phyloP scores from a whole-genome alignment of 2,888 invertebrate species.

The Epinotia brunnichana region DNA sequence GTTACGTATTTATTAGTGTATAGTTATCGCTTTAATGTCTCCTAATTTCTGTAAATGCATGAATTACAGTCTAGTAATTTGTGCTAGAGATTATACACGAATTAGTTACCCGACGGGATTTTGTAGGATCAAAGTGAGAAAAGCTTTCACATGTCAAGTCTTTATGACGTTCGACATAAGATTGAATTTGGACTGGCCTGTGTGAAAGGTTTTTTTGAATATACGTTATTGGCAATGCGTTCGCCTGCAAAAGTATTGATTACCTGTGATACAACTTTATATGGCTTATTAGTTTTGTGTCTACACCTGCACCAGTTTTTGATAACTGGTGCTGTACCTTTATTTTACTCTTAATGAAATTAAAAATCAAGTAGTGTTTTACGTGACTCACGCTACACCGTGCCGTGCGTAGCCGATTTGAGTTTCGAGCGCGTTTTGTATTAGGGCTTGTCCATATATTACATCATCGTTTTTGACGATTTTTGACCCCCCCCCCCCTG shows the following conservation, averaged over 20 bases:
- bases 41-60: constrained; percentile 29
- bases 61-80: constrained; percentile 17
- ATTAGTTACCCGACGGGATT: constrained; percentile 40
- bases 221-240: constrained; percentile 29
- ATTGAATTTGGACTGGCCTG: not conserved
- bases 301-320: constrained; percentile 15
- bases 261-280: constrained; percentile 44
- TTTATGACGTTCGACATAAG: not conserved
- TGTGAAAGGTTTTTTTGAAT: constrained; percentile 5
- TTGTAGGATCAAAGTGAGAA: constrained; percentile 34
- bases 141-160: not conserved
- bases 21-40: constrained; percentile 39
- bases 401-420: not conserved
- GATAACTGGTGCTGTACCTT: constrained; percentile 8
- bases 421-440: not conserved
- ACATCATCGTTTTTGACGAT: no score
- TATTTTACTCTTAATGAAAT: constrained; percentile 21
- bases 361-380: constrained; percentile 19
- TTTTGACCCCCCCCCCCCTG: no score
- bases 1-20: constrained; percentile 41
- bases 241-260: constrained; percentile 41
- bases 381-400: constrained; percentile 3
- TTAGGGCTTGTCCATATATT: no score
- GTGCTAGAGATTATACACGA: constrained; percentile 42
- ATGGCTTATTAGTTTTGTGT: constrained; percentile 35